Evolutionary conservation across 2,888 invertebrate species (phyloP).

Genomic region (Ennomos fuscantarius): DNA sequence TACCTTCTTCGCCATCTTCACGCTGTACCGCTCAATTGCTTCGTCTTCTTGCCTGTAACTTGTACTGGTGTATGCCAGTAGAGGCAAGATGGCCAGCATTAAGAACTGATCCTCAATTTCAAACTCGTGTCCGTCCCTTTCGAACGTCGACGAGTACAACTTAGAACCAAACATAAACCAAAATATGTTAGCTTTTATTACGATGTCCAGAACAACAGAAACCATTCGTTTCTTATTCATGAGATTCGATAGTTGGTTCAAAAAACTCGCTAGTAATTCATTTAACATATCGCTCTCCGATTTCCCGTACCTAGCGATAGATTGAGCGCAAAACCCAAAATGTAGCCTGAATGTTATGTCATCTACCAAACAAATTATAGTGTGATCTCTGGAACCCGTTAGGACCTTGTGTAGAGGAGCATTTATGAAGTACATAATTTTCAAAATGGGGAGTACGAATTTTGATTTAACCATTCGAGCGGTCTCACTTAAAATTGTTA

Average conservation of each 20-base stretch:
- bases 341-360: conserved; percentile 16
- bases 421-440: conserved; percentile 14
- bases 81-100: conserved; percentile 43
- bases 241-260: conserved; percentile 37
- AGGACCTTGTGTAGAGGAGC: conserved; percentile 17
- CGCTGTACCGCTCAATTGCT: conserved; percentile 35
- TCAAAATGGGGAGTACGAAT: conserved; percentile 40
- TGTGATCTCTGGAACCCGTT: conserved; percentile 19
- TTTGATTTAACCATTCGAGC: conserved; percentile 40
- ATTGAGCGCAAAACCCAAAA: conserved; percentile 15
- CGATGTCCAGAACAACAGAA: conserved; percentile 42
- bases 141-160: conserved; percentile 42
- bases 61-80: conserved; percentile 35
- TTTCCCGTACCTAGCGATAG: conserved; percentile 6
- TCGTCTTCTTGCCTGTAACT: conserved; percentile 22
- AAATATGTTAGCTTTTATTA: conserved; percentile 45
- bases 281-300: conserved; percentile 43
- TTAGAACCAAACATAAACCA: conserved; percentile 45
- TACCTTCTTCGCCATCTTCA: conserved; percentile 38
- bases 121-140: conserved; percentile 49
- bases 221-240: conserved; percentile 45
- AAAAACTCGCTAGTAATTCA: conserved; percentile 39
- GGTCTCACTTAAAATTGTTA: conserved; percentile 41
- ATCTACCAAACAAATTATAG: conserved; percentile 10
- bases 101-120: conserved; percentile 50